phyloP scores from a whole-genome alignment of 2,113 vertebrate species.

The Rhea americana region DNA sequence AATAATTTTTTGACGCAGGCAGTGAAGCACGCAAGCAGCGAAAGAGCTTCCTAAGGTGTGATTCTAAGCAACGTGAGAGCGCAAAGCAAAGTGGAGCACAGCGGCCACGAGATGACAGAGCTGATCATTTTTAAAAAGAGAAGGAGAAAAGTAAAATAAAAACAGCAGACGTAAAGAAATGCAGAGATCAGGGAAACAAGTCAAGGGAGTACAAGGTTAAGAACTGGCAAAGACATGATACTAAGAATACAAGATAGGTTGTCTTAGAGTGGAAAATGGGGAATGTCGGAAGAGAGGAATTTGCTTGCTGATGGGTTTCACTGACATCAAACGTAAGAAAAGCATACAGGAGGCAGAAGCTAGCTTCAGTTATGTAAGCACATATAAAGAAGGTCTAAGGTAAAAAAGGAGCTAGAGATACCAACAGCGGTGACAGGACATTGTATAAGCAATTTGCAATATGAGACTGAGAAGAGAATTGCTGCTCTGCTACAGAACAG shows the following conservation, averaged over 20 bases:
- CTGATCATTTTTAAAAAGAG: neutral
- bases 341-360: neutral
- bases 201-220: neutral
- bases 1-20: neutral
- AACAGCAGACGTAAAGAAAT: neutral
- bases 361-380: neutral
- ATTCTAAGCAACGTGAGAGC: neutral
- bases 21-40: neutral
- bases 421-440: neutral
- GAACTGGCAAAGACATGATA: neutral
- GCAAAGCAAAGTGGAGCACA: neutral
- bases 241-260: neutral
- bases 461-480: neutral
- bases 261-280: neutral
- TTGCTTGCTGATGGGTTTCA: neutral
- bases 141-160: neutral
- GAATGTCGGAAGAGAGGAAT: neutral
- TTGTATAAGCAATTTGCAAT: neutral
- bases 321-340: neutral
- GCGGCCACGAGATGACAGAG: neutral
- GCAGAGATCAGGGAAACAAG: neutral
- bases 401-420: neutral
- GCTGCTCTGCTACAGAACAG: neutral
- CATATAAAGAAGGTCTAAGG: neutral
- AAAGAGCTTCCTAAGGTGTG: neutral